Evolutionary conservation across 2,888 invertebrate genomes (phyloP).

Genomic region (Mesorhabditis spiculigera): DNA sequence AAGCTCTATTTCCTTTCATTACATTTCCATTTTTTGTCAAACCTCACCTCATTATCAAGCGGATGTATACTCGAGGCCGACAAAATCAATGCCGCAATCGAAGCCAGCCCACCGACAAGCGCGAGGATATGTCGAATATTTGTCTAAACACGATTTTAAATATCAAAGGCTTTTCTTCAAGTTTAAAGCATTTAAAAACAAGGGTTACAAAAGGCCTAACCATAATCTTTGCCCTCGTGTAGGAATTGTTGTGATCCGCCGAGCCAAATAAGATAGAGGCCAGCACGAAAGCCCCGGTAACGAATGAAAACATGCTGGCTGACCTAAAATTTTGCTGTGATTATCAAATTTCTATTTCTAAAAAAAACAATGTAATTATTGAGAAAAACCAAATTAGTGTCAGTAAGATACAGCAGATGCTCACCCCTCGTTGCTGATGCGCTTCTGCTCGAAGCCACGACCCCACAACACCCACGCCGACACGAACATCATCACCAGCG

Average conservation of each 20-base stretch:
- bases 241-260: neutral
- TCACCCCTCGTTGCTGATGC: neutral
- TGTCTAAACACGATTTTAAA: neutral
- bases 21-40: neutral
- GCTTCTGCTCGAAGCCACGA: neutral
- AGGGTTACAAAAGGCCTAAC: neutral
- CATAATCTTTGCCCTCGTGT: neutral
- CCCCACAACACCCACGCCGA: neutral
- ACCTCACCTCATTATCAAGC: neutral
- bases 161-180: neutral
- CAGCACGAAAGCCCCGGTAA: neutral
- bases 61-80: neutral
- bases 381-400: neutral
- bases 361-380: neutral
- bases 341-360: too few species aligned
- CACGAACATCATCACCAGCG: neutral
- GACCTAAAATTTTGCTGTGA: neutral
- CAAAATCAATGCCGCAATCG: constrained; percentile 1
- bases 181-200: neutral
- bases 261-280: neutral
- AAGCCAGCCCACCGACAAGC: neutral
- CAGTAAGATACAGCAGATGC: neutral
- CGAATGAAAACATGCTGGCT: neutral
- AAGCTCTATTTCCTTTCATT: neutral
- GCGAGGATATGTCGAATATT: neutral